Evolutionary conservation across 1,140 invertebrate species (phyloP), one percentile per base, ranked within the genome.

Genomic region (Rhyacophila brunnea): DNA sequence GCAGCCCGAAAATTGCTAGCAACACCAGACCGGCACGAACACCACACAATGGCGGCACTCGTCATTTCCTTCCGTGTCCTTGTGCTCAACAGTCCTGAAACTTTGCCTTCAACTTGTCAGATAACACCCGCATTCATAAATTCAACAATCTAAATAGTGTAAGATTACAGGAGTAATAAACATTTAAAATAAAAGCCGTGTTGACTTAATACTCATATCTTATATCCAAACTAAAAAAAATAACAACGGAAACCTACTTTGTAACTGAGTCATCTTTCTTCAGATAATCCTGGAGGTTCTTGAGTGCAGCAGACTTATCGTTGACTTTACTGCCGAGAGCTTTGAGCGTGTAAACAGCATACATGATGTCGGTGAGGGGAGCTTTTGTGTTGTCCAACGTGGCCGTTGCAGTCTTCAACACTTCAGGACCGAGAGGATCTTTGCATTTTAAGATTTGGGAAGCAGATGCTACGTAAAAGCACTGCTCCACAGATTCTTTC

Each of bases 231-330:
- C 13, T 28, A n/a, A 45, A 18, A 17, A 43, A 32, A 52, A 60
- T 42, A 54, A 52, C 52, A 50, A 23, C 18, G 49, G 51, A 72
- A 13, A 13, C n/a, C 79, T 76, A 88, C 86, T 86, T 90, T 34
- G 80, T 78, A 18, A 89, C 74, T 61, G 83, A 84, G 60, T 92
- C 89, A 75, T 92, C 90, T 60, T 88, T 90, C 65, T 91, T 90
- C 23, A 92, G 72, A 55, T 82, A 71, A 48, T 83, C 80, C 67
- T 87, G 84, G 15, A 91, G 69, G 55, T 79, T 81, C 68, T 88
- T 90, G 0, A 83, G 73, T 32, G 87, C 68, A 62, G 83, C 84
- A 13, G 77, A 73, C 60, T 85, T 83, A 38, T 78, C 71, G 67
- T 66, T 72, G 0, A 71, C 59, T 7, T 70, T 61, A 60, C 73